Evolutionary conservation across 2,113 vertebrate genomes (phyloP), one percentile per base, ranked within the genome.

Genomic region (Callithrix jacchus): DNA sequence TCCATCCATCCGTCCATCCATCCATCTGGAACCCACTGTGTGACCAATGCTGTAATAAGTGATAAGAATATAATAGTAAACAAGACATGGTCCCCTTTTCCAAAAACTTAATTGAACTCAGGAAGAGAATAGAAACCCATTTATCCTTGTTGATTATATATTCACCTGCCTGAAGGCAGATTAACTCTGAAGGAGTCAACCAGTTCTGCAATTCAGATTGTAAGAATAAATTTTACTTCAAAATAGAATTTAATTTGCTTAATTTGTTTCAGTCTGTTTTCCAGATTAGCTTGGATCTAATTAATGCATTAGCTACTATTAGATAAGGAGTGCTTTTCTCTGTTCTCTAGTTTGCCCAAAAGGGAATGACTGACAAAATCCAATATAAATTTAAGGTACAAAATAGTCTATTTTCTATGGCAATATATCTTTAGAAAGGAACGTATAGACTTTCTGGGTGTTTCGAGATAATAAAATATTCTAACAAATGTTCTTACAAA

Each of bases 401-500:
- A 20, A 89, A 71, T 66, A 83, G 27, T 88, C 7, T 91, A 6
- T 79, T 95, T 96, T 83, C 40, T 37, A 25, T 80, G 66, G 42
- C 40, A 73, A 25, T 95, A 18, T 77, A 45, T 86, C 87, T 93
- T 84, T 94, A 87, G 32, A 47, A n/a, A 88, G 6, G 42, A 97
- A 79, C 91, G 32, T 86, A 70, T 95, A 81, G 73, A 86, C 85
- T 93, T 86, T 95, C 47, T 85, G 73, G 21, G 23, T 91, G 77
- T 93, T 96, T 96, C 64, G 77, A 91, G 61, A 86, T 93, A 93
- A 94, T 86, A 89, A 91, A 89, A 73, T 97, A 94, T 74, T 95
- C 42, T 66, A 94, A 76, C 61, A 74, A 96, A 87, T 83, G 82
- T 95, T 94, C 89, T 81, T 93, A 90, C 23, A 86, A 91, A 95